phyloP scores from a whole-genome alignment of 2,888 invertebrate genomes.

The Acronicta aceris region DNA sequence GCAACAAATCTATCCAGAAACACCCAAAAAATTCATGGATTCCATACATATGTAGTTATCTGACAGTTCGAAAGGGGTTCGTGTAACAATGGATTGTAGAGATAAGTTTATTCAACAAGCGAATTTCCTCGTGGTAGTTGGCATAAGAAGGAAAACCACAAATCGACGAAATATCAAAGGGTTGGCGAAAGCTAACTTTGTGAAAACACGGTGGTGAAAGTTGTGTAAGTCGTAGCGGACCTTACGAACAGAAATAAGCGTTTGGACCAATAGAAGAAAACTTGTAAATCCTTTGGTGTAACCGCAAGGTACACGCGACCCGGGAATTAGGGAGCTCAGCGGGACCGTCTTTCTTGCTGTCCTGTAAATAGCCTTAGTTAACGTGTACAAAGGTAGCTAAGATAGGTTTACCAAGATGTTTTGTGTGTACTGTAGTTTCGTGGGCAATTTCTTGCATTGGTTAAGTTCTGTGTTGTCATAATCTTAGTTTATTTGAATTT shows the following conservation, averaged over 20 bases:
- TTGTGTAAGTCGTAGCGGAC: conserved; percentile 67
- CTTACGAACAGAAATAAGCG: conserved; percentile 77
- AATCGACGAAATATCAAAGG: conserved; percentile 74
- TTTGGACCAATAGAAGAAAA: conserved; percentile 83
- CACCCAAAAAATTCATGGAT: conserved; percentile 50
- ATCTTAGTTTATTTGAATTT: conserved; percentile 14
- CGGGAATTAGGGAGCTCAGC: conserved; percentile 65
- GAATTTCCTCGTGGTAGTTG: conserved; percentile 53
- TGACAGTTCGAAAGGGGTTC: conserved; percentile 51
- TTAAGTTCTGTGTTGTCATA: conserved; percentile 27
- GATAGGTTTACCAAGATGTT: conserved; percentile 53
- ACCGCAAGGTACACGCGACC: conserved; percentile 80
- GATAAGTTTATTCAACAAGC: conserved; percentile 60
- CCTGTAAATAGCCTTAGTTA: conserved; percentile 67
- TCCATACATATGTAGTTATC: conserved; percentile 49
- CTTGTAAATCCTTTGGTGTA: conserved; percentile 80
- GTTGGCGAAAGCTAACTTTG: conserved; percentile 68
- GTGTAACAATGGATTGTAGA: conserved; percentile 54
- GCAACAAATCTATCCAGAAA: conserved; percentile 28
- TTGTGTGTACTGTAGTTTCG: conserved; percentile 43
- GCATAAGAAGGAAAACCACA: conserved; percentile 66
- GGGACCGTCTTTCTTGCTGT: conserved; percentile 63
- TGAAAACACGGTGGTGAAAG: conserved; percentile 69
- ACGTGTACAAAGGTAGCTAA: conserved; percentile 43
- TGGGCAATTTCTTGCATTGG: conserved; percentile 43